These are phyloP conservation scores for Montipora capricornis DNA, from an alignment of 64 coral and sea anemone genomes.

Conservation along the genomic window DNA sequence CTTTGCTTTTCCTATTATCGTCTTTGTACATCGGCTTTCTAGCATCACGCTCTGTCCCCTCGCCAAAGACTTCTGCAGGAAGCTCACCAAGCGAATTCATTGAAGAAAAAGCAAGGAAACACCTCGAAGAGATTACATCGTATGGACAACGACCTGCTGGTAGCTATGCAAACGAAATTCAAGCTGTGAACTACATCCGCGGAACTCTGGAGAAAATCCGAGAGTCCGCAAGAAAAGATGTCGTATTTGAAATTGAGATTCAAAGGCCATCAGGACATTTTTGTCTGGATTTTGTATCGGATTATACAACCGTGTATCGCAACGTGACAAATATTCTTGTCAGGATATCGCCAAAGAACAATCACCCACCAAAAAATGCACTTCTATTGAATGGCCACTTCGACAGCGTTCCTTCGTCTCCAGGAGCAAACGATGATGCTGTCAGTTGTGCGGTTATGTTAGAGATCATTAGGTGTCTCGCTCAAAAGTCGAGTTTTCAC, in stretches of 20 bases:
- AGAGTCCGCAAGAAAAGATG: constrained; percentile 48
- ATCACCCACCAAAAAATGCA: constrained; percentile 71
- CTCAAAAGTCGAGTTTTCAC: constrained; percentile 42
- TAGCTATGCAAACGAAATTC: constrained; percentile 91
- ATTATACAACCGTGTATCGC: constrained; percentile 79
- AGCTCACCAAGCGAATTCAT: constrained; percentile 80
- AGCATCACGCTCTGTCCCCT: constrained; percentile 68
- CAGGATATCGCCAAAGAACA: constrained; percentile 70
- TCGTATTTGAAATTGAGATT: constrained; percentile 80
- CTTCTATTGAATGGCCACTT: constrained; percentile 94
- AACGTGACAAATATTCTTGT: constrained; percentile 91
- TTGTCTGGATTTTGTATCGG: constrained; percentile 70
- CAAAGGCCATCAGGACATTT: constrained; percentile 84
- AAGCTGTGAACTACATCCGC: constrained; percentile 87
- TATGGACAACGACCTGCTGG: constrained; percentile 88
- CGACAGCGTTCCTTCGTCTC: constrained; percentile 82
- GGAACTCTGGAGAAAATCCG: constrained; percentile 60
- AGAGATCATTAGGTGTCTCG: constrained; percentile 86
- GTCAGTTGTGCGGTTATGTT: constrained; percentile 98
- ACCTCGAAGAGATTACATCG: constrained; percentile 85
- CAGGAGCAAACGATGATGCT: constrained; percentile 93
- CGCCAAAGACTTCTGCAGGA: constrained; percentile 40
- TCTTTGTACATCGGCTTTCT: constrained; percentile 31
- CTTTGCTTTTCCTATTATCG: constrained; percentile 35
- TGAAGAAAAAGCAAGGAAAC: constrained; percentile 85